Conservation (phyloP, 1,140 invertebrate species). For the Phocides pigmalion region DNA sequence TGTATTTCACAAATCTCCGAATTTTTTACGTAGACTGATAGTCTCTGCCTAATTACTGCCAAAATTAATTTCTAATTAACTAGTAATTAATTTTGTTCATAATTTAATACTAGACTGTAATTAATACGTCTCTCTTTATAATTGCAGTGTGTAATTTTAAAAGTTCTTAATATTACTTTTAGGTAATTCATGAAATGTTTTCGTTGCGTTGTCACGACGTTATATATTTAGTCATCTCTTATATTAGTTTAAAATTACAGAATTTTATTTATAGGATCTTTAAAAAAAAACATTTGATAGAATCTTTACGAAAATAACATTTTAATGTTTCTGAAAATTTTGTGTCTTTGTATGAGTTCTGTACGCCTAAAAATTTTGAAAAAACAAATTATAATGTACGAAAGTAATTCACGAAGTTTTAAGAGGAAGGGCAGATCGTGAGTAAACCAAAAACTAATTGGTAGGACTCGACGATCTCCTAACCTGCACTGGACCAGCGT, state of each 20-base stretch:
- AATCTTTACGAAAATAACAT: too few species aligned
- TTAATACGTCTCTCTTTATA: constrained; percentile 21
- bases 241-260: neutral
- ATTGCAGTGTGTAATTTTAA: constrained; percentile 23
- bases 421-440: too few species aligned
- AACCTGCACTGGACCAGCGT: too few species aligned
- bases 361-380: too few species aligned
- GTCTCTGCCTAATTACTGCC: constrained; percentile 5
- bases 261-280: too few species aligned
- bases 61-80: constrained; percentile 20
- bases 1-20: neutral
- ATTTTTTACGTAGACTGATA: neutral
- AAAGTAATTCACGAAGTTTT: too few species aligned
- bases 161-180: constrained; percentile 28
- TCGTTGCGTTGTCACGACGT: constrained; percentile 17
- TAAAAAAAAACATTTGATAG: too few species aligned
- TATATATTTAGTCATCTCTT: constrained; percentile 3
- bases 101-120: constrained; percentile 20
- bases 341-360: too few species aligned
- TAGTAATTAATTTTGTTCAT: constrained; percentile 5
- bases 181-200: constrained; percentile 21
- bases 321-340: too few species aligned
- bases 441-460: too few species aligned
- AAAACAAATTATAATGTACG: too few species aligned
- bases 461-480: too few species aligned